These are phyloP conservation scores for Meteorus sp. DNA, from an alignment of 1,140 invertebrate genomes.

Conservation along the genomic window DNA sequence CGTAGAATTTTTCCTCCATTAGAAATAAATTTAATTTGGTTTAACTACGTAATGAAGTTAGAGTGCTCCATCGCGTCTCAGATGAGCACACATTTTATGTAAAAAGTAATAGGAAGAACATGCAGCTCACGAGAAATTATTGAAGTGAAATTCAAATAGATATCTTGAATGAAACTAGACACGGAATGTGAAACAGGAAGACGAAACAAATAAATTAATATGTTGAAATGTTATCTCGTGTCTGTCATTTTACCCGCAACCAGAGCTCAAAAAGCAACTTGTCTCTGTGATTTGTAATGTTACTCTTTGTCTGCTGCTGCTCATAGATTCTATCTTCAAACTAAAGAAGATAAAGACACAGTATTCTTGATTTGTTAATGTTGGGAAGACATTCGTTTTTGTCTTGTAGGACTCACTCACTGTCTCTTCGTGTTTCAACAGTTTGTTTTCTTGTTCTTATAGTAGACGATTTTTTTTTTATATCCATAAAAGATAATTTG, in stretches of 20 bases:
- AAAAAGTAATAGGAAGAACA: too few relatives aligned
- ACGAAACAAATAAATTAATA: background rate
- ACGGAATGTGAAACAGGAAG: too few relatives aligned
- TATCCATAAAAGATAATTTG: too few relatives aligned
- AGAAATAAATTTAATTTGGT: too few relatives aligned
- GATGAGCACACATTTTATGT: too few relatives aligned
- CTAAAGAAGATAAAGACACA: conserved; percentile 38
- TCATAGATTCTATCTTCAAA: conserved; percentile 46
- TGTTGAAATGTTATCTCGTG: background rate
- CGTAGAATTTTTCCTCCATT: too few relatives aligned
- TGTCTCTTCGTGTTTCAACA: conserved; percentile 1
- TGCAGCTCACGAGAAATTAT: too few relatives aligned
- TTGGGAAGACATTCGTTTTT: conserved; percentile 39
- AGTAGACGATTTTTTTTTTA: too few relatives aligned
- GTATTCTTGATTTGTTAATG: conserved; percentile 40
- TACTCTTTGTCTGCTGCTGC: conserved; percentile 34
- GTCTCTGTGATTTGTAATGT: conserved; percentile 3
- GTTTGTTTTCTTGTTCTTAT: conserved; percentile 9
- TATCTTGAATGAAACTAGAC: too few relatives aligned
- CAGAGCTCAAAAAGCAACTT: conserved; percentile 9
- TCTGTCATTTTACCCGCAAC: background rate
- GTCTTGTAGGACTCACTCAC: conserved; percentile 24
- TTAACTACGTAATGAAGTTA: too few relatives aligned
- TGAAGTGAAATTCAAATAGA: too few relatives aligned
- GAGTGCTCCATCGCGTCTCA: too few relatives aligned